Evolutionary conservation across 2,797 vertebrate species (phyloP).

Genomic region (Sus cebifrons): DNA sequence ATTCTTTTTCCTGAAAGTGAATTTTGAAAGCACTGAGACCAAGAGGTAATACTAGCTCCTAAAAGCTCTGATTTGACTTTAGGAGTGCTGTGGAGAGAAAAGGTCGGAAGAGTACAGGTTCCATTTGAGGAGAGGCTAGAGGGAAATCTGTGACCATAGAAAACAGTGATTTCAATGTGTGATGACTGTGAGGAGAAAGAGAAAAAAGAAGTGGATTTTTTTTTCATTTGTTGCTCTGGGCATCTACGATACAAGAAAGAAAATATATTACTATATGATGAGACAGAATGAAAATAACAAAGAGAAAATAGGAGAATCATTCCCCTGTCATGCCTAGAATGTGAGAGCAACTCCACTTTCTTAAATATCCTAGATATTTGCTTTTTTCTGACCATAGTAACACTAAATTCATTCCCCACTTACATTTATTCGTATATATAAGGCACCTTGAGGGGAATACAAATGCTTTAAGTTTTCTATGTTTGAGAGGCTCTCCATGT

Average conservation of each 20-base stretch:
- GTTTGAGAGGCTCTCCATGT: not conserved
- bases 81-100: not conserved
- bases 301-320: not conserved
- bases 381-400: slow-evolving; percentile 20
- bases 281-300: not conserved
- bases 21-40: slow-evolving; percentile 66
- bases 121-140: slow-evolving; percentile 12
- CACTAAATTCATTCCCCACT: not conserved
- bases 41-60: not conserved
- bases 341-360: slow-evolving; percentile 44
- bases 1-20: slow-evolving; percentile 60
- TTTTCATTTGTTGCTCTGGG: slow-evolving; percentile 12
- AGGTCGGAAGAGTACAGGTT: not conserved
- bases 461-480: not conserved
- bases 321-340: not conserved
- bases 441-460: not conserved
- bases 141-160: not conserved
- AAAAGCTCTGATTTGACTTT: not conserved
- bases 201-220: not conserved
- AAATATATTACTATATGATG: not conserved
- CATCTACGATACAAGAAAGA: slow-evolving; percentile 47
- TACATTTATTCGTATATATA: not conserved
- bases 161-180: slow-evolving; percentile 54
- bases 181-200: slow-evolving; percentile 18
- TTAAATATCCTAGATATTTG: slow-evolving; percentile 26